These are phyloP conservation scores for Brachyhypopomus gauderio DNA, from an alignment of 2,113 vertebrate genomes.

Conservation along the genomic window DNA sequence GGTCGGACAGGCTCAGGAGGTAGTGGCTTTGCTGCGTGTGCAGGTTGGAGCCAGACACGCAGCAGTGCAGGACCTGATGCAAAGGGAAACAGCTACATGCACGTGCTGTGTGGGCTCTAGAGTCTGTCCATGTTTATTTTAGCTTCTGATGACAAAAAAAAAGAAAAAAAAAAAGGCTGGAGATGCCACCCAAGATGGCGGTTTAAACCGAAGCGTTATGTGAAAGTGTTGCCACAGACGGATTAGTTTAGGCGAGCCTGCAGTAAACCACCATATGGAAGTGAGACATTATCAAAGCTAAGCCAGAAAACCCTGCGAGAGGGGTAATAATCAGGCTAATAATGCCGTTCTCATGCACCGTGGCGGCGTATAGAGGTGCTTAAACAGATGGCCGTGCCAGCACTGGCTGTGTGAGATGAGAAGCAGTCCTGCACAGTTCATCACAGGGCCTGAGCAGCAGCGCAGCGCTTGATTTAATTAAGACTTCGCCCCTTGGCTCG, in stretches of 20 bases:
- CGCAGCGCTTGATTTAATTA: slow-evolving; percentile 80
- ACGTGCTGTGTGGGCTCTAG: background rate
- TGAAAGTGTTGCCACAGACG: slow-evolving; percentile 31
- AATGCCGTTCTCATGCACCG: slow-evolving; percentile 76
- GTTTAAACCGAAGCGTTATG: slow-evolving; percentile 1
- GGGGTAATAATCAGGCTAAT: slow-evolving; percentile 66
- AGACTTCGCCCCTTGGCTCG: slow-evolving; percentile 73
- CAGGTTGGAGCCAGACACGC: slow-evolving; percentile 89
- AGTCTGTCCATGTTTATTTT: background rate
- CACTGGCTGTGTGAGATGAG: slow-evolving; percentile 75
- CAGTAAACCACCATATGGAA: slow-evolving; percentile 53
- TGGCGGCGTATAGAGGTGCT: slow-evolving; percentile 75
- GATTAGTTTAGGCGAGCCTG: slow-evolving; percentile 42
- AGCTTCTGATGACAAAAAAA: background rate
- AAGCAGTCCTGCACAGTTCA: slow-evolving; percentile 74
- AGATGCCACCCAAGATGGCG: background rate
- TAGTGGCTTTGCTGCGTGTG: slow-evolving; percentile 94
- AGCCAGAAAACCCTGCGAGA: slow-evolving; percentile 49
- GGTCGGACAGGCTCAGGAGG: slow-evolving; percentile 88
- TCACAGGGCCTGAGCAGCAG: slow-evolving; percentile 75
- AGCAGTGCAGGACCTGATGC: slow-evolving; percentile 91
- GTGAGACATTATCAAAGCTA: slow-evolving; percentile 62
- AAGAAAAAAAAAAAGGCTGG: background rate
- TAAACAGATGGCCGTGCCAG: slow-evolving; percentile 76
- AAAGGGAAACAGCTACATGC: background rate